These are phyloP conservation scores for Dicrurus megarhynchus DNA, from an alignment of 2,113 vertebrate genomes.

Conservation along the genomic window DNA sequence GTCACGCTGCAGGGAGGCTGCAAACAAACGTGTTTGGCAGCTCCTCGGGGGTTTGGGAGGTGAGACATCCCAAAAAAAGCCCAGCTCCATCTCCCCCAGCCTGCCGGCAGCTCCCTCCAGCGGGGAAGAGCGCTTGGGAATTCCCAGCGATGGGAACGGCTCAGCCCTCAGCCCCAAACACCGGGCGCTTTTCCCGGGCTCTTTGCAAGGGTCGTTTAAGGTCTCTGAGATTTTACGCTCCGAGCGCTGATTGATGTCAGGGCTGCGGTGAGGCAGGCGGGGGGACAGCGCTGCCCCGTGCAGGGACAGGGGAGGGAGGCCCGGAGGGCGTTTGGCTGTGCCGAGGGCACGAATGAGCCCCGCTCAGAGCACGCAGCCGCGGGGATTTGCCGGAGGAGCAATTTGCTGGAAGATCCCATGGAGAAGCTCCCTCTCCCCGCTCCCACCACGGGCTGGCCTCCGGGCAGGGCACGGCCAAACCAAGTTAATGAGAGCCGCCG, in stretches of 20 bases:
- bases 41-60: not conserved
- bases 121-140: not conserved
- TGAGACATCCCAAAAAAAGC: not conserved
- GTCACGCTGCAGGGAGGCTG: not conserved
- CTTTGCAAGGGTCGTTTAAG: not conserved
- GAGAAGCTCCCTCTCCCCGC: not conserved
- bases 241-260: not conserved
- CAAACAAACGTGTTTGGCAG: not conserved
- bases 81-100: not conserved
- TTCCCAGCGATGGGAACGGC: not conserved
- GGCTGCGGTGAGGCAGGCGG: not conserved
- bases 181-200: rapidly evolving
- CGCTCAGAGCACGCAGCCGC: rapidly evolving
- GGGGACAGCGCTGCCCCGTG: not conserved
- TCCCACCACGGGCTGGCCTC: rapidly evolving
- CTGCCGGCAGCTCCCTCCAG: not conserved
- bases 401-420: not conserved
- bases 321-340: not conserved
- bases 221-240: rapidly evolving
- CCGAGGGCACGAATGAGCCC: not conserved
- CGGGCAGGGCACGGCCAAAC: not conserved
- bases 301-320: not conserved
- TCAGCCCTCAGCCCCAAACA: not conserved
- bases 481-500: not conserved
- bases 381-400: rapidly evolving